phyloP scores from a whole-genome alignment of 1,140 invertebrate genomes.

The Drosophila ogumai region DNA sequence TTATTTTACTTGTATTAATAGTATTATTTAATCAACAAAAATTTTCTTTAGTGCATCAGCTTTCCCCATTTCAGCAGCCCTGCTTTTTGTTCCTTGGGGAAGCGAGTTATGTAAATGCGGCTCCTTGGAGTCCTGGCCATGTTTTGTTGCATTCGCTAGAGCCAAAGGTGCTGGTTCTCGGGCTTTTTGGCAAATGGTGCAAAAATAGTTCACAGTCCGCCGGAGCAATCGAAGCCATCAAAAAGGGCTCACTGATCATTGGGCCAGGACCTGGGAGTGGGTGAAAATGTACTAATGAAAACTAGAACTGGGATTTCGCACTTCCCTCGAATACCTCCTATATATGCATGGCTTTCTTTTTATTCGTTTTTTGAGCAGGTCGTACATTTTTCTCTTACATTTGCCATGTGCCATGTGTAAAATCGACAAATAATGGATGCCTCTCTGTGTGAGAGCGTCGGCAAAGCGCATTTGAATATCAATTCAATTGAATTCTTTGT shows the following conservation, averaged over 20 bases:
- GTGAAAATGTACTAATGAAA: conserved; percentile 57
- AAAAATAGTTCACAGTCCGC: conserved; percentile 66
- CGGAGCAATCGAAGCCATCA: conserved; percentile 49
- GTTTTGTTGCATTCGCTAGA: conserved; percentile 51
- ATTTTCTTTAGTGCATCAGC: conserved; percentile 9
- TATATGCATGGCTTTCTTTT: conserved; percentile 18
- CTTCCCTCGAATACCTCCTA: conserved; percentile 21
- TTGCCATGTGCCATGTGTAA: conserved; percentile 61
- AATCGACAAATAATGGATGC: conserved; percentile 78
- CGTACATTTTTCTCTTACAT: conserved; percentile 31
- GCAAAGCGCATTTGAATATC: conserved; percentile 83
- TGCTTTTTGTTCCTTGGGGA: conserved; percentile 50
- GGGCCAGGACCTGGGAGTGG: conserved; percentile 17
- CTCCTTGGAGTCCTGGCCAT: conserved; percentile 49
- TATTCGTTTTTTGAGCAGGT: conserved; percentile 1
- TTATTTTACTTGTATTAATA: too few relatives aligned
- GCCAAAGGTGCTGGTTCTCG: conserved; percentile 60
- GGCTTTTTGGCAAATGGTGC: conserved; percentile 68
- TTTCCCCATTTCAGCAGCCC: conserved; percentile 14
- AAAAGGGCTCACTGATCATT: conserved; percentile 64
- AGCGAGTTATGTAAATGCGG: conserved; percentile 66
- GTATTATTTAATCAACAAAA: not conserved
- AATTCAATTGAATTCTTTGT: conserved; percentile 84
- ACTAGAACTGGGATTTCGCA: conserved; percentile 49
- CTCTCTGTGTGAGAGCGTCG: conserved; percentile 48